Evolutionary conservation across 2,797 vertebrate genomes (phyloP).

Genomic region (Malurus splendens): DNA sequence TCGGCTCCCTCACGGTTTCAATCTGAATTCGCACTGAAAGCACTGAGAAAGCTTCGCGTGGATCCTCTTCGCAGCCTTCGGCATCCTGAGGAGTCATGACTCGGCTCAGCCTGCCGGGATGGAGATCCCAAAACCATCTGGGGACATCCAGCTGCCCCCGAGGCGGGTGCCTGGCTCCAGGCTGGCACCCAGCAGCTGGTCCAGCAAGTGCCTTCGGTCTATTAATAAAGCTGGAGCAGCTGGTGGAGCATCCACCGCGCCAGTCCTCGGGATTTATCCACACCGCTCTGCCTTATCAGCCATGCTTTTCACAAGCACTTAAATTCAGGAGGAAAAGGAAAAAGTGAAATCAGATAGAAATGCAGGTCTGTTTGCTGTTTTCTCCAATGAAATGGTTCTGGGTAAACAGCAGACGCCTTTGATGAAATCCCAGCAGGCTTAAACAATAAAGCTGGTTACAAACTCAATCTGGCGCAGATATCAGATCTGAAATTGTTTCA

Average conservation of each 20-base stretch:
- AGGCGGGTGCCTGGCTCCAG: neutral
- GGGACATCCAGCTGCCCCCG: neutral
- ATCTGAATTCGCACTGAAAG: constrained; percentile 21
- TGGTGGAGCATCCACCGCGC: neutral
- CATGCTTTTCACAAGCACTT: constrained; percentile 72
- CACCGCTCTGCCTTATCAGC: constrained; percentile 66
- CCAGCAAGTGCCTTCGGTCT: constrained; percentile 7
- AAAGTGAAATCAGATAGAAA: constrained; percentile 78
- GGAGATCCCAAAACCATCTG: neutral
- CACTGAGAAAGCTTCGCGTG: neutral
- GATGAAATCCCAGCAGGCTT: constrained; percentile 82
- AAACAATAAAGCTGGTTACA: constrained; percentile 82
- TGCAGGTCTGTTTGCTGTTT: constrained; percentile 78
- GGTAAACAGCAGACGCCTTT: constrained; percentile 80
- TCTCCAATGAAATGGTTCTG: constrained; percentile 78
- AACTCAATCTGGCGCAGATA: constrained; percentile 80
- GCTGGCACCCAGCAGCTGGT: constrained; percentile 5
- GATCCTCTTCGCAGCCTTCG: neutral
- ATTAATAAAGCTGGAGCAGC: constrained; percentile 52
- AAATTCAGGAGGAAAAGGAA: constrained; percentile 72
- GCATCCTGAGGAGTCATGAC: neutral
- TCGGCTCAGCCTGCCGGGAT: neutral
- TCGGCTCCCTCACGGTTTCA: neutral
- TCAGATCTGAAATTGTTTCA: constrained; percentile 82
- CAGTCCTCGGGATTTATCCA: constrained; percentile 38